Percentiles rank a stretch among this genome's conserved stretches.
Conservation (phyloP, 2,797 vertebrate species). For the Typhlichthys subterraneus region DNA sequence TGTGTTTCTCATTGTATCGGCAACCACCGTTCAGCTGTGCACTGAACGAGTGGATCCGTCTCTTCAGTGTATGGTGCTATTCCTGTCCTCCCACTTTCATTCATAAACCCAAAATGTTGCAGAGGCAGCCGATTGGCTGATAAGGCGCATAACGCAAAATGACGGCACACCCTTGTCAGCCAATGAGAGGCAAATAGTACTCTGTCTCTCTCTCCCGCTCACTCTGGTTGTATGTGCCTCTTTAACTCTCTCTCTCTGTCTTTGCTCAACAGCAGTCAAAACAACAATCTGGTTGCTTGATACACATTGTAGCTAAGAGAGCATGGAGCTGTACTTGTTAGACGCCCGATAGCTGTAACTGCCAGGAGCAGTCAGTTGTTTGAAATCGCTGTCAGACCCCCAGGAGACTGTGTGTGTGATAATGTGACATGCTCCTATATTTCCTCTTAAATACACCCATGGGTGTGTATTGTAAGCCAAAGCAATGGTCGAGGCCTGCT, state of each 20-base stretch:
- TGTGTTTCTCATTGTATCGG: constrained; percentile 18
- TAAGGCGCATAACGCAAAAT: constrained; percentile 51
- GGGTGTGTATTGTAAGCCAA: constrained; percentile 5
- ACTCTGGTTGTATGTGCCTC: constrained; percentile 40
- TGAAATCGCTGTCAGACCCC: constrained; percentile 9
- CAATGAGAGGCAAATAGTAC: constrained; percentile 65
- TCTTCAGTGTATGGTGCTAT: constrained; percentile 20
- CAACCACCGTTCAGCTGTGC: constrained; percentile 15
- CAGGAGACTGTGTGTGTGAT: constrained; percentile 3
- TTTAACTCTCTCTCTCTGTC: constrained; percentile 56
- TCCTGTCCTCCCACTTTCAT: constrained; percentile 64
- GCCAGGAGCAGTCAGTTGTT: constrained; percentile 21
- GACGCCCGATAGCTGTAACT: constrained; percentile 8
- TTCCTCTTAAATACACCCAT: constrained; percentile 33
- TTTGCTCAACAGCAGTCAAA: constrained; percentile 52
- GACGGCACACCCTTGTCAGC: constrained; percentile 45
- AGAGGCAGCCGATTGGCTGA: constrained; percentile 55
- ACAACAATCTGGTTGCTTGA: constrained; percentile 40
- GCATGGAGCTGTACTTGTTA: constrained; percentile 18
- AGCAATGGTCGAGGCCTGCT: constrained; percentile 21
- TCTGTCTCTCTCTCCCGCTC: constrained; percentile 44
- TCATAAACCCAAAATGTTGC: constrained; percentile 74
- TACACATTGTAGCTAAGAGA: constrained; percentile 22
- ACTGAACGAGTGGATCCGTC: constrained; percentile 32
- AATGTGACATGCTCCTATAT: constrained; percentile 32